Percentiles rank a stretch among this genome's conserved stretches.
Evolutionary conservation across 2,797 vertebrate genomes (phyloP).

Genomic region (Lacerta viridis): DNA sequence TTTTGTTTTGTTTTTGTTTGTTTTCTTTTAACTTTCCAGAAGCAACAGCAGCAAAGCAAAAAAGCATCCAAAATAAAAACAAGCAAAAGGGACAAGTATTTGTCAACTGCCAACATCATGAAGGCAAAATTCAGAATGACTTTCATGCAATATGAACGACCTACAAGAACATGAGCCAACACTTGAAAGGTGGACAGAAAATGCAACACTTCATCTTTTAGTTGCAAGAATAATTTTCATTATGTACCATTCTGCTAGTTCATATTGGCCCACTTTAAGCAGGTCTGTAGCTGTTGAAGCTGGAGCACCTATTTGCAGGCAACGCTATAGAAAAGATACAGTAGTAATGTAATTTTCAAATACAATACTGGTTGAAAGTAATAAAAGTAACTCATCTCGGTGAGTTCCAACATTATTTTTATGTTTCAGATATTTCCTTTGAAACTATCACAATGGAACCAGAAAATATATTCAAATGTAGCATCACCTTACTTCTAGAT

Average conservation of each 20-base stretch:
- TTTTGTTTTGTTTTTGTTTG: no score
- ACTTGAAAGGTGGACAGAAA: constrained; percentile 65
- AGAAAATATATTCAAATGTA: constrained; percentile 18
- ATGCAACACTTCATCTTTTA: constrained; percentile 61
- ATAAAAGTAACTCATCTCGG: neutral
- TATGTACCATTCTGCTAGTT: neutral
- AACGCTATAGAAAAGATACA: neutral
- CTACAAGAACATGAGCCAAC: constrained; percentile 51
- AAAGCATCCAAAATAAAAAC: constrained; percentile 42
- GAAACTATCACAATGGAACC: neutral
- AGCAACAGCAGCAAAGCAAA: neutral
- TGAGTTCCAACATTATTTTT: constrained; percentile 32
- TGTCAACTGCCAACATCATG: constrained; percentile 38
- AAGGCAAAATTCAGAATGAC: constrained; percentile 47
- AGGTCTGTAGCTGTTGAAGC: neutral
- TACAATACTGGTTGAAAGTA: neutral
- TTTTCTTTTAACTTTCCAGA: constrained; percentile 35
- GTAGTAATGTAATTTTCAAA: neutral
- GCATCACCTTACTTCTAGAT: constrained; percentile 6
- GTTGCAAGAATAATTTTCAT: constrained; percentile 11
- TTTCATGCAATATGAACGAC: constrained; percentile 67
- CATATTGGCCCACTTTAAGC: neutral
- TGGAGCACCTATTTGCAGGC: neutral
- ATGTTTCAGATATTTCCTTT: constrained; percentile 25
- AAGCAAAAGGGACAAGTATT: constrained; percentile 37